phyloP scores from a whole-genome alignment of 2,797 vertebrate genomes.

The Pristis pectinata region DNA sequence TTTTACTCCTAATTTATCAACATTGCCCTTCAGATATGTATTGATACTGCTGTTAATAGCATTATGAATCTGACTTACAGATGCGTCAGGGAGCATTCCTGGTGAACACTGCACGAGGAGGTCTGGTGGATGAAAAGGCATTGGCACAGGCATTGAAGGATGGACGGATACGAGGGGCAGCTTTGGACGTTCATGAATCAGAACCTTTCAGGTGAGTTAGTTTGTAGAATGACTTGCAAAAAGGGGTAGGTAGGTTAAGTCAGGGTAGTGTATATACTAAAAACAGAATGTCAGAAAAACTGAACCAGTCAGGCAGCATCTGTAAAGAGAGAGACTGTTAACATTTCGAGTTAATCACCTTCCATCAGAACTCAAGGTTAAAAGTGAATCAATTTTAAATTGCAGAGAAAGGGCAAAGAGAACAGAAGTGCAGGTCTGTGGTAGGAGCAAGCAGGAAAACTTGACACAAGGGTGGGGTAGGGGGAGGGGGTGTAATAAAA shows the following conservation, averaged over 20 bases:
- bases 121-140: conserved; percentile 79
- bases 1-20: not conserved
- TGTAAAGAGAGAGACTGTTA: not conserved
- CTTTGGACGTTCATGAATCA: conserved; percentile 77
- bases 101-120: conserved; percentile 80
- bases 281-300: not conserved
- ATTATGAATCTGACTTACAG: conserved; percentile 48
- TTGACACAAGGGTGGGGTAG: too few relatives aligned
- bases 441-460: too few relatives aligned
- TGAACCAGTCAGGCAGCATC: not conserved
- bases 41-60: conserved; percentile 42
- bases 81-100: conserved; percentile 84
- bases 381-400: too few relatives aligned
- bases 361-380: too few relatives aligned
- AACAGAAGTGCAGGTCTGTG: too few relatives aligned
- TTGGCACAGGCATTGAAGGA: conserved; percentile 81
- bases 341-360: not conserved
- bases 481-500: too few relatives aligned
- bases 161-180: conserved; percentile 79
- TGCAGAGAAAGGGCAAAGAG: too few relatives aligned
- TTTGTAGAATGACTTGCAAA: too few relatives aligned
- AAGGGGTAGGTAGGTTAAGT: not conserved
- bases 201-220: conserved; percentile 74
- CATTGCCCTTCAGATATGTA: not conserved
- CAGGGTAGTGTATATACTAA: not conserved